phyloP scores from a whole-genome alignment of 1,140 invertebrate genomes.

The Cydia splendana region DNA sequence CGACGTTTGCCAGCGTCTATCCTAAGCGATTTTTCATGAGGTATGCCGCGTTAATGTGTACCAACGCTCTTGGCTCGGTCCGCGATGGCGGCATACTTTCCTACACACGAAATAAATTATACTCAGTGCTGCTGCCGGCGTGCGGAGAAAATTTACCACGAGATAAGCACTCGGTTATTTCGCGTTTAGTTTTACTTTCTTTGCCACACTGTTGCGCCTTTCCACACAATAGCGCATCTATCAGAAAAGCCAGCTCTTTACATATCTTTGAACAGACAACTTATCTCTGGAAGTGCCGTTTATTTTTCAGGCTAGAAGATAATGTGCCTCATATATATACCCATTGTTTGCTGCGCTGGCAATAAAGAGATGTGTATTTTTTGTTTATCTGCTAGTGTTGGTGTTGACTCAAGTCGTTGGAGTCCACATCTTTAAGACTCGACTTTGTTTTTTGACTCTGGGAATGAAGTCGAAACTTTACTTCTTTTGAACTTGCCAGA shows the following conservation, averaged over 20 bases:
- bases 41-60: constrained; percentile 72
- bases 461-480: no score
- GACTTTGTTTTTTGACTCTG: no score
- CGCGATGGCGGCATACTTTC: constrained; percentile 59
- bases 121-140: constrained; percentile 48
- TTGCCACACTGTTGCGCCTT: constrained; percentile 26
- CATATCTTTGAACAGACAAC: background rate
- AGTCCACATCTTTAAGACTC: no score
- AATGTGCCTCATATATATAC: constrained; percentile 2
- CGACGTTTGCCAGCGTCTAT: constrained; percentile 53
- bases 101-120: constrained; percentile 74
- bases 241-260: constrained; percentile 17
- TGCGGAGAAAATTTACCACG: constrained; percentile 52
- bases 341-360: background rate
- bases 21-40: constrained; percentile 77
- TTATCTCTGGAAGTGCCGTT: background rate
- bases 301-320: constrained; percentile 9
- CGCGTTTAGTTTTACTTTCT: constrained; percentile 29
- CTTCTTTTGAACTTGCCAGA: no score
- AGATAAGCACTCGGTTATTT: constrained; percentile 49
- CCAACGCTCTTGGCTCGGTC: constrained; percentile 65
- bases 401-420: no score
- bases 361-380: background rate
- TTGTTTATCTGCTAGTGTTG: no score
- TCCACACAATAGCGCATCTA: constrained; percentile 23